Evolutionary conservation across 2,797 vertebrate genomes (phyloP).

Genomic region (Phrynocephalus forsythii): DNA sequence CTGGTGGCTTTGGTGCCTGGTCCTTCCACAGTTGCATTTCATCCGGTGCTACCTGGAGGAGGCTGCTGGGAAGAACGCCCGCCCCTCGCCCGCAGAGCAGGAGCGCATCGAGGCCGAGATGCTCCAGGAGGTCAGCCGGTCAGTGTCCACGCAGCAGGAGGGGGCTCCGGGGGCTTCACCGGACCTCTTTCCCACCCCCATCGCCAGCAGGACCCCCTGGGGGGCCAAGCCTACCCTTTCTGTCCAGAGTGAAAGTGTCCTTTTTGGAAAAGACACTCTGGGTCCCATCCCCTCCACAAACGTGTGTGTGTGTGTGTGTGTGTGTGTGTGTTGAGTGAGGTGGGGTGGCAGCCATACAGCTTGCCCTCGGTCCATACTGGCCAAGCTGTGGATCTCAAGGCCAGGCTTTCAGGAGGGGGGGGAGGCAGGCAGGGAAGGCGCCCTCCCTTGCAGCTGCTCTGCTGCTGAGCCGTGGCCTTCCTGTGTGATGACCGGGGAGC

Average conservation of each 20-base stretch:
- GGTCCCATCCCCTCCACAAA: too few species aligned
- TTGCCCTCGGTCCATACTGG: too few species aligned
- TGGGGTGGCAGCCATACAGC: too few species aligned
- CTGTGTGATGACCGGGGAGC: accelerated
- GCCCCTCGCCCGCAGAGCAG: constrained; percentile 70
- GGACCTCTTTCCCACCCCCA: too few species aligned
- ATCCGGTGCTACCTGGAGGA: constrained; percentile 88
- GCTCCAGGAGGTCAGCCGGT: constrained; percentile 89
- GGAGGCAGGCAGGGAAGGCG: neutral
- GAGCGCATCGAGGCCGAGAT: constrained; percentile 82
- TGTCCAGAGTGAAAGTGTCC: too few species aligned
- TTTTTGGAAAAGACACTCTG: too few species aligned
- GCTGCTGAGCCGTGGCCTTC: neutral
- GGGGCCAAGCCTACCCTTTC: too few species aligned
- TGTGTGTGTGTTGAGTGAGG: too few species aligned
- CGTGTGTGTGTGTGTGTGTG: too few species aligned
- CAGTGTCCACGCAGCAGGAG: constrained; percentile 2
- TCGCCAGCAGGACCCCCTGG: too few species aligned
- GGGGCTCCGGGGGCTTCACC: neutral
- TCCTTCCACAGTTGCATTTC: constrained; percentile 84
- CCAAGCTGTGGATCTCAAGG: neutral
- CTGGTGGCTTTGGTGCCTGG: accelerated
- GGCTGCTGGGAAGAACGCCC: constrained; percentile 37
- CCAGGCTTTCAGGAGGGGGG: neutral
- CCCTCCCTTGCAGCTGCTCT: neutral